A percentile compares a stretch with the other conserved stretches of the same genome.
These are phyloP conservation scores for Campaea margaritaria DNA, from an alignment of 2,888 invertebrate genomes.

Conservation along the genomic window DNA sequence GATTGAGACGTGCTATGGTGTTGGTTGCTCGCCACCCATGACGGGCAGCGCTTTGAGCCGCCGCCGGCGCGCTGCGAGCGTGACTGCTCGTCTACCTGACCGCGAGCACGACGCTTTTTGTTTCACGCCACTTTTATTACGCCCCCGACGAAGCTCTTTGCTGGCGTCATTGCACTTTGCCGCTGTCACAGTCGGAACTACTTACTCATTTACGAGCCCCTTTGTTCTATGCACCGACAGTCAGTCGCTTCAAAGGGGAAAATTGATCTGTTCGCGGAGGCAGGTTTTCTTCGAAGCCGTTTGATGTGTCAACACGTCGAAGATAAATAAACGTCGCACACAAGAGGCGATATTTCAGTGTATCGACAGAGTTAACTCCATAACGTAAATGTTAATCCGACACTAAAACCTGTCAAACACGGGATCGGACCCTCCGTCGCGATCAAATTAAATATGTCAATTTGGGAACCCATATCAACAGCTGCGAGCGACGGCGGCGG, in stretches of 20 bases:
- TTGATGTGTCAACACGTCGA: constrained; percentile 70
- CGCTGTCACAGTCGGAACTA: constrained; percentile 78
- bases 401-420: constrained; percentile 84
- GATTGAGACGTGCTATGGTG: constrained; percentile 85
- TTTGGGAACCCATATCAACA: constrained; percentile 85
- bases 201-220: constrained; percentile 77
- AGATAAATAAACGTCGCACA: constrained; percentile 52
- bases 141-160: constrained; percentile 69
- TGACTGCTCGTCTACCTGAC: constrained; percentile 51
- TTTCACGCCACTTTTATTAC: constrained; percentile 82
- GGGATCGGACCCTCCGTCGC: constrained; percentile 78
- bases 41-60: constrained; percentile 79
- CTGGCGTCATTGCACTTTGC: constrained; percentile 72
- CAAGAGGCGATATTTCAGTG: constrained; percentile 61
- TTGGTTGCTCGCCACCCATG: constrained; percentile 85
- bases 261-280: constrained; percentile 72
- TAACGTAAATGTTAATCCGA: constrained; percentile 81
- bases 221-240: constrained; percentile 67
- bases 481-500: constrained; percentile 82
- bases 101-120: constrained; percentile 72
- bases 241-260: constrained; percentile 68
- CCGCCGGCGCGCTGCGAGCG: constrained; percentile 49
- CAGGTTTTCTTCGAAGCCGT: constrained; percentile 60
- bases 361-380: constrained; percentile 76
- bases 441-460: constrained; percentile 86